Conservation (phyloP, 2,113 vertebrate species). For the Zosterops pallidus region DNA sequence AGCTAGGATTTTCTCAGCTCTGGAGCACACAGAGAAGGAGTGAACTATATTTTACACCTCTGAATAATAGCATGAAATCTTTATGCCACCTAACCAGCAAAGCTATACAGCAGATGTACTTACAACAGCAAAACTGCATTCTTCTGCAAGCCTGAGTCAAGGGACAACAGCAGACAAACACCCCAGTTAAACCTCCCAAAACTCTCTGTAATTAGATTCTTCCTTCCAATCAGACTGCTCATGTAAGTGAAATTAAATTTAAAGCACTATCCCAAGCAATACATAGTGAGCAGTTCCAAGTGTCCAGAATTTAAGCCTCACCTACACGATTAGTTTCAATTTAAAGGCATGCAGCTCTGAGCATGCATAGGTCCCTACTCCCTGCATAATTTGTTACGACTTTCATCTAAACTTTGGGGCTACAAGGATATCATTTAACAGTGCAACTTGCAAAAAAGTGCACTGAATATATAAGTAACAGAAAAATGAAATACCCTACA, state of each 20-base stretch:
- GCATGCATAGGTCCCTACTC: not conserved
- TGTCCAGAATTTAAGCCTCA: not conserved
- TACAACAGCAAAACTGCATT: not conserved
- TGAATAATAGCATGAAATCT: not conserved
- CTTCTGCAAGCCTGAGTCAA: not conserved
- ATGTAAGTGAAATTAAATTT: not conserved
- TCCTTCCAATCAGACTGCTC: not conserved
- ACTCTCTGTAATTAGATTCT: not conserved
- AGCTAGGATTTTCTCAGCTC: not conserved
- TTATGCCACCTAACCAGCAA: not conserved
- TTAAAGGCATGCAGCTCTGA: not conserved
- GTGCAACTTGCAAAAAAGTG: not conserved
- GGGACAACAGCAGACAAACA: not conserved
- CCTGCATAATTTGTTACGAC: fast-evolving
- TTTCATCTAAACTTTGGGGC: not conserved
- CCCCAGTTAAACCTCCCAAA: not conserved
- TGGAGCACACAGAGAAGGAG: not conserved
- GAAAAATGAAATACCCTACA: not conserved
- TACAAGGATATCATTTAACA: not conserved
- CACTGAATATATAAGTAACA: not conserved
- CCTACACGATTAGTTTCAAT: not conserved
- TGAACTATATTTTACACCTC: not conserved
- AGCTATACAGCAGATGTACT: not conserved
- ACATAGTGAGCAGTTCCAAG: fast-evolving
- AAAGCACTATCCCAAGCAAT: not conserved